Evolutionary conservation across 2,888 invertebrate species (phyloP).

Genomic region (Anticlea derivata): DNA sequence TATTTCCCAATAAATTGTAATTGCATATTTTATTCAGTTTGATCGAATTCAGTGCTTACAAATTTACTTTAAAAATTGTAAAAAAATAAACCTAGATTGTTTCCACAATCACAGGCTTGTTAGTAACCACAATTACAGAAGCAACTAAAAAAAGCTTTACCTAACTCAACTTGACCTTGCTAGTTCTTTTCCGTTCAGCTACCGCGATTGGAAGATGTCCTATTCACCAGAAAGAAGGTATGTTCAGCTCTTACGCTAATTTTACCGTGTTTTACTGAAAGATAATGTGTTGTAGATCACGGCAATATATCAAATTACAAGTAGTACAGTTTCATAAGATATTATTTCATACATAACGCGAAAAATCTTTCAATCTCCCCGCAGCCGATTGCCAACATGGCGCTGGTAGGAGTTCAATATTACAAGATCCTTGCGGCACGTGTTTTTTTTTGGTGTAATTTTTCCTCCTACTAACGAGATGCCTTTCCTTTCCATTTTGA

Average conservation of each 20-base stretch:
- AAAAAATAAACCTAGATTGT: slow-evolving; percentile 54
- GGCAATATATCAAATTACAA: slow-evolving; percentile 21
- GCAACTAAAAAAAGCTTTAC: slow-evolving; percentile 63
- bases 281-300: slow-evolving; percentile 36
- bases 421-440: slow-evolving; percentile 71
- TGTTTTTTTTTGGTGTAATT: slow-evolving; percentile 53
- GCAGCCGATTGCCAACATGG: slow-evolving; percentile 83
- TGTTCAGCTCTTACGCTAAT: slow-evolving; percentile 75
- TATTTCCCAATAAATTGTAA: slow-evolving; percentile 60
- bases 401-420: slow-evolving; percentile 75
- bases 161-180: slow-evolving; percentile 83
- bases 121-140: slow-evolving; percentile 34
- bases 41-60: slow-evolving; percentile 36
- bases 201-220: slow-evolving; percentile 93
- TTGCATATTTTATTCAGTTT: slow-evolving; percentile 48
- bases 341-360: slow-evolving; percentile 43
- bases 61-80: slow-evolving; percentile 50
- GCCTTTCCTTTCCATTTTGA: neutral
- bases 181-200: slow-evolving; percentile 89
- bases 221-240: slow-evolving; percentile 92
- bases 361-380: slow-evolving; percentile 58
- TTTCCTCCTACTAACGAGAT: neutral
- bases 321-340: slow-evolving; percentile 7
- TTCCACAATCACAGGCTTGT: slow-evolving; percentile 22
- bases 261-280: slow-evolving; percentile 48